Base-by-base conservation (phyloP, 2,797 vertebrate genomes). In the Calcarius lapponicus region DNA sequence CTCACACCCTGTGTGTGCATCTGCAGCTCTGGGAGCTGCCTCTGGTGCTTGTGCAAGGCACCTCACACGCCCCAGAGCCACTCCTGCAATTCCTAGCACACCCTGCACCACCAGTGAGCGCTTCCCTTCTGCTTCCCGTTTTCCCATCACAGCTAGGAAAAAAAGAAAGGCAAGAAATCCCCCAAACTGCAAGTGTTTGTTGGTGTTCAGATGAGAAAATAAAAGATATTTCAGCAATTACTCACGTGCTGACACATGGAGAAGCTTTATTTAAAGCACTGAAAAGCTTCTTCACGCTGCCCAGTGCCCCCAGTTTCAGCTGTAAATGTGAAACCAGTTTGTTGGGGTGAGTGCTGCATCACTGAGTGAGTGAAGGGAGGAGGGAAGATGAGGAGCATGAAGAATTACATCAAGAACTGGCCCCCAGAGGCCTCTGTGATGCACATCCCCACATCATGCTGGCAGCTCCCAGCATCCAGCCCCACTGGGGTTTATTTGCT, bases 401-500 rank as follows among this genome's bases (percentile, higher is more conserved):
- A 36, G 80, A 86, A 84, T 62, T 67, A 25, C 84, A 95, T 64
- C 69, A 72, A 75, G 81, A 72, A 36, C 25, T 19, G 7, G 56
- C 6, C 92, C 72, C 71, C 11, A 8, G 94, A 70, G 89, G 62
- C 67, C 60, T 2, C 15, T 92, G 76, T 25, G 50, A 88, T 26
- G 78, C 75, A 64, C 90, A 92, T 81, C 81, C 86, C 82, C 80
- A 62, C 24, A 60, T 66, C 50, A 53, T 53, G 47, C 92, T 92
- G 88, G 80, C 94, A 94, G 92, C 91, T 93, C 79, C 51, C 75
- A 69, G 87, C 72, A 57, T 48, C 75, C 94, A 90, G 70, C 73
- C 83, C 89, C 65, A 9, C 42, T 2, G 14, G 65, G 66, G 45
- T 88, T 93, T 91, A 28, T 72, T 61, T 91, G 64, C 82, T 96